Evolutionary conservation across 2,113 vertebrate genomes (phyloP).

Genomic region (Scomber colias): DNA sequence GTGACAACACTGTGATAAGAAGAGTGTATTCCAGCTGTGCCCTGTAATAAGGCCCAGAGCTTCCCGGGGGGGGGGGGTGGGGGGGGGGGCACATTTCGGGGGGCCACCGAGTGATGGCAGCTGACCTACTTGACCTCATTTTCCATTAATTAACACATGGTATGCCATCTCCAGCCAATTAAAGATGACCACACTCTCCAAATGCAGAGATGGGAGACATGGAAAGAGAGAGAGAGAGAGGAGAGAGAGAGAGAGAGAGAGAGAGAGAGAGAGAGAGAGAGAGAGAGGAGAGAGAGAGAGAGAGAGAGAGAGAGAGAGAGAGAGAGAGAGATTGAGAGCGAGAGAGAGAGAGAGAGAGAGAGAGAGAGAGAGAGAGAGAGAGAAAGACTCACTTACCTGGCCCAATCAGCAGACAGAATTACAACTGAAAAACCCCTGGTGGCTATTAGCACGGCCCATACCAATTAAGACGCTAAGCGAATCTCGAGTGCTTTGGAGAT

Average conservation of each 20-base stretch:
- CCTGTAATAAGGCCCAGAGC: conserved; percentile 63
- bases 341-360: background rate
- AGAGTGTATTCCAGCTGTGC: conserved; percentile 39
- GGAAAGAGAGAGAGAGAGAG: background rate
- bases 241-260: background rate
- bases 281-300: background rate
- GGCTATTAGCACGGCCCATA: conserved; percentile 81
- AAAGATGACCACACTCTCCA: conserved; percentile 81
- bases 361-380: conserved; percentile 8
- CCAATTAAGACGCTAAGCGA: conserved; percentile 87
- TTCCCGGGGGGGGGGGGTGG: conserved; percentile 38
- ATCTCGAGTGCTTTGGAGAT: conserved; percentile 85
- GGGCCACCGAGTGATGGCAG: conserved; percentile 46
- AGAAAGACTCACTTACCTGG: conserved; percentile 70
- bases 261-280: conserved; percentile 4
- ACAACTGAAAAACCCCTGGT: conserved; percentile 74
- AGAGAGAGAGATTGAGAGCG: background rate
- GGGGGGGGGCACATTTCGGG: conserved; percentile 21
- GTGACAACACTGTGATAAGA: conserved; percentile 48
- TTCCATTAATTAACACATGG: conserved; percentile 78
- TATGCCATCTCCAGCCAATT: conserved; percentile 78
- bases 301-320: conserved; percentile 13
- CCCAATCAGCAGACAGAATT: conserved; percentile 81
- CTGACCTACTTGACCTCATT: conserved; percentile 79
- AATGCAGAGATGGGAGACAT: conserved; percentile 45